Conservation (phyloP, 2,888 invertebrate species). For the Halocaridina rubra region DNA sequence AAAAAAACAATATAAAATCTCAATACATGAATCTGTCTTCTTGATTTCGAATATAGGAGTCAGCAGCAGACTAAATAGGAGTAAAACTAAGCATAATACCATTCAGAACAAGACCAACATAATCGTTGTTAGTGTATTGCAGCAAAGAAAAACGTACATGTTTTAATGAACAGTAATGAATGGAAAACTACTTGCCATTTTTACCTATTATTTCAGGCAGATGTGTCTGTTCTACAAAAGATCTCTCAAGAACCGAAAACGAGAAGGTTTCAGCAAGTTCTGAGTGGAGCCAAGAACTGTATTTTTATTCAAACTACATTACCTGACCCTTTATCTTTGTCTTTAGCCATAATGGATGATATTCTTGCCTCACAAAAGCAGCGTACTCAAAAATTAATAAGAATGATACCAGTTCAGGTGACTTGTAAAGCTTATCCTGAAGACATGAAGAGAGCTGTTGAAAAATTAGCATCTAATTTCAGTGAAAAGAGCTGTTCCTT, state of each 20-base stretch:
- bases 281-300: constrained; percentile 85
- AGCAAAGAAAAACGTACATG: too few relatives aligned
- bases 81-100: too few relatives aligned
- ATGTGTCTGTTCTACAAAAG: constrained; percentile 30
- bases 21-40: too few relatives aligned
- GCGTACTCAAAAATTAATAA: constrained; percentile 47
- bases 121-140: too few relatives aligned
- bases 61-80: too few relatives aligned
- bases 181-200: too few relatives aligned
- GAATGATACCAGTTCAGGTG: constrained; percentile 57
- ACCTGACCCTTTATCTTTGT: constrained; percentile 40
- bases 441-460: constrained; percentile 39
- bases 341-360: constrained; percentile 43
- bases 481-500: constrained; percentile 29
- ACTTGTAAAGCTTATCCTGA: constrained; percentile 56
- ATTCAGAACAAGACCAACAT: too few relatives aligned
- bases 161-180: too few relatives aligned
- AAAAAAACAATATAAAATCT: too few relatives aligned
- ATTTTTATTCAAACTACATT: constrained; percentile 83
- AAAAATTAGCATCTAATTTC: constrained; percentile 25
- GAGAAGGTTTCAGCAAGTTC: constrained; percentile 75
- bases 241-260: background rate
- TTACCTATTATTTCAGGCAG: constrained; percentile 21
- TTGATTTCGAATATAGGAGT: too few relatives aligned
- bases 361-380: constrained; percentile 29